Conservation (phyloP, 2,797 vertebrate species). For the Centropyge bicolor region DNA sequence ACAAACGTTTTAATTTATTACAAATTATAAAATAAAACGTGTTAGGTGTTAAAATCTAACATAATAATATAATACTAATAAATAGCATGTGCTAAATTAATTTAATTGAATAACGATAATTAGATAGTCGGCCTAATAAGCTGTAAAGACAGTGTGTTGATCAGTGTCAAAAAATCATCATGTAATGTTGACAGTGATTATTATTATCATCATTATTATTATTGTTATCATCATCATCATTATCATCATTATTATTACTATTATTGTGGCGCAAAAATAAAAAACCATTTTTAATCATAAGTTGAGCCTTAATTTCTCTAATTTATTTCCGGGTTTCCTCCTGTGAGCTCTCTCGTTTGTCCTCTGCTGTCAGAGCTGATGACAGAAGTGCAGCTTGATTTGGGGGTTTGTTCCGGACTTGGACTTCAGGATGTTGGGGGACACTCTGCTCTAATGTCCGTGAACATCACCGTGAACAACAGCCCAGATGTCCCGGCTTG, state of each 20-base stretch:
- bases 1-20: too few relatives aligned
- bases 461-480: slow-evolving; percentile 13
- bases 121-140: background rate
- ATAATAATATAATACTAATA: background rate
- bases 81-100: background rate
- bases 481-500: slow-evolving; percentile 11
- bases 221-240: background rate
- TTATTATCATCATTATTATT: slow-evolving; percentile 7
- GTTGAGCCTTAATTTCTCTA: background rate
- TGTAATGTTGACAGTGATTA: background rate
- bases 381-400: background rate
- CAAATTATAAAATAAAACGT: too few relatives aligned
- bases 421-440: background rate
- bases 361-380: background rate
- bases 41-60: background rate
- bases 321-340: background rate
- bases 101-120: background rate
- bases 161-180: background rate
- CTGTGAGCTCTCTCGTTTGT: background rate
- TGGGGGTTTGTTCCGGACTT: background rate
- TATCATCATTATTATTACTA: background rate
- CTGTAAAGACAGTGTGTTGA: background rate
- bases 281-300: background rate
- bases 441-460: slow-evolving; percentile 11
- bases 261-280: background rate